Conservation (phyloP, 2,113 vertebrate species). For the Lophius piscatorius region DNA sequence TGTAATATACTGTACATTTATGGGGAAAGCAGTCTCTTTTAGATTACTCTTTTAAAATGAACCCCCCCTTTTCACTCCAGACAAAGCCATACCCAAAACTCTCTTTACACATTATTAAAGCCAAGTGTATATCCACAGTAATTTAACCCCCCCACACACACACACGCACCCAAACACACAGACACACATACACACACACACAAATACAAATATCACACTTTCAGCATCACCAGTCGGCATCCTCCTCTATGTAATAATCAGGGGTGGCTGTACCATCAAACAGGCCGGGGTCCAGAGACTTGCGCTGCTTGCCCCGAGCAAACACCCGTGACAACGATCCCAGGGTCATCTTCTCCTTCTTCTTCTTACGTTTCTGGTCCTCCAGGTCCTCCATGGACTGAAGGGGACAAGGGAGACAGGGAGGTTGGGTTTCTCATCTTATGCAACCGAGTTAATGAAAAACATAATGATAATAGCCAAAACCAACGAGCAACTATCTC, state of each 20-base stretch:
- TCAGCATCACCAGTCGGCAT: slow-evolving; percentile 89
- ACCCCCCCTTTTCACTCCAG: slow-evolving; percentile 32
- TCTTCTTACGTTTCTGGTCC: slow-evolving; percentile 90
- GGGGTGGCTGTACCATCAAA: slow-evolving; percentile 95
- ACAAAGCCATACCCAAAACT: slow-evolving; percentile 32
- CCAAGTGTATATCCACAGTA: slow-evolving; percentile 35
- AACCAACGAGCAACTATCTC: no score
- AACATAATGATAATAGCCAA: no score
- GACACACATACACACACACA: slow-evolving; percentile 8
- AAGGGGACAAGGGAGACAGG: slow-evolving; percentile 1
- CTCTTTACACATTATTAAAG: slow-evolving; percentile 53
- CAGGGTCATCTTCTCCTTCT: slow-evolving; percentile 96
- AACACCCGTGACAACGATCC: slow-evolving; percentile 97
- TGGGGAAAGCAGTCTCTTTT: slow-evolving; percentile 72
- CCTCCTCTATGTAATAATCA: slow-evolving; percentile 99
- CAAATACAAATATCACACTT: slow-evolving; percentile 40
- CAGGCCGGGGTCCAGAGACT: slow-evolving; percentile 94
- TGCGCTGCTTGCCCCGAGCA: slow-evolving; percentile 94
- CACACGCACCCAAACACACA: slow-evolving; percentile 10
- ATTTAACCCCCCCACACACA: slow-evolving; percentile 23
- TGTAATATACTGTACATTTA: slow-evolving; percentile 85
- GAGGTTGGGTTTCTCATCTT: background rate
- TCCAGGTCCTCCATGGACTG: slow-evolving; percentile 98
- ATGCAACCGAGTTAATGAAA: background rate
- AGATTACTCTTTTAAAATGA: slow-evolving; percentile 73